Percentiles rank a stretch among this genome's conserved stretches.
These are phyloP conservation scores for Anoplius nigerrimus DNA, from an alignment of 2,888 invertebrate genomes.

Conservation along the genomic window DNA sequence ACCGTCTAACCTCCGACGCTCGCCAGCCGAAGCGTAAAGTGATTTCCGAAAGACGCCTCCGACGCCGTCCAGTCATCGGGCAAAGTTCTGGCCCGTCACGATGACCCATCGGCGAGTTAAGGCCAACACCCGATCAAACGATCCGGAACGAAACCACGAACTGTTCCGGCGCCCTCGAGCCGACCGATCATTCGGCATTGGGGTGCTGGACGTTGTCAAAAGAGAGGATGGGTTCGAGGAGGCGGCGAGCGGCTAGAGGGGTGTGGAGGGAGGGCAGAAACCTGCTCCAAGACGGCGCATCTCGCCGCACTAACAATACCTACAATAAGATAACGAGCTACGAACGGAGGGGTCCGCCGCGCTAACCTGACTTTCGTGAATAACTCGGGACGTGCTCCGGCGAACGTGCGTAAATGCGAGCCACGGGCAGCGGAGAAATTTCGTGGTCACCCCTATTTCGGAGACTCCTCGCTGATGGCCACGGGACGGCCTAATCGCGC, in stretches of 20 bases:
- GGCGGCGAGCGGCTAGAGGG: background rate
- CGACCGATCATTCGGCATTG: no score
- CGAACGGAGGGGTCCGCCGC: constrained; percentile 40
- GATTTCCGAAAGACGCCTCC: no score
- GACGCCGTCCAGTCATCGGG: no score
- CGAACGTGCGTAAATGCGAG: constrained; percentile 42
- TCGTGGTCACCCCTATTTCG: constrained; percentile 7
- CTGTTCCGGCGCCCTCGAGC: no score
- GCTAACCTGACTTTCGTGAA: constrained; percentile 59
- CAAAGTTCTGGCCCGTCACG: no score
- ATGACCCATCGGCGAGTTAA: no score
- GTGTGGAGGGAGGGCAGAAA: constrained; percentile 40
- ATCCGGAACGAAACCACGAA: no score
- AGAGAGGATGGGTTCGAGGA: constrained; percentile 1
- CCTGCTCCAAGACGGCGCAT: constrained; percentile 60
- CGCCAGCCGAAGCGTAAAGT: no score
- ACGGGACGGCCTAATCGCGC: constrained; percentile 43
- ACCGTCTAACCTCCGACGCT: no score
- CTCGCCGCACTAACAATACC: constrained; percentile 61
- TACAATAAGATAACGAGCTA: constrained; percentile 68
- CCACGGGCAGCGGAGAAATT: constrained; percentile 23
- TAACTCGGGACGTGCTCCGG: constrained; percentile 51
- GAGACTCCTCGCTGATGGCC: constrained; percentile 47
- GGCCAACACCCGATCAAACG: no score
- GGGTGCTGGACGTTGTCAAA: background rate